These are phyloP conservation scores for Sparidentex hasta DNA, from an alignment of 2,797 vertebrate species.

Conservation along the genomic window DNA sequence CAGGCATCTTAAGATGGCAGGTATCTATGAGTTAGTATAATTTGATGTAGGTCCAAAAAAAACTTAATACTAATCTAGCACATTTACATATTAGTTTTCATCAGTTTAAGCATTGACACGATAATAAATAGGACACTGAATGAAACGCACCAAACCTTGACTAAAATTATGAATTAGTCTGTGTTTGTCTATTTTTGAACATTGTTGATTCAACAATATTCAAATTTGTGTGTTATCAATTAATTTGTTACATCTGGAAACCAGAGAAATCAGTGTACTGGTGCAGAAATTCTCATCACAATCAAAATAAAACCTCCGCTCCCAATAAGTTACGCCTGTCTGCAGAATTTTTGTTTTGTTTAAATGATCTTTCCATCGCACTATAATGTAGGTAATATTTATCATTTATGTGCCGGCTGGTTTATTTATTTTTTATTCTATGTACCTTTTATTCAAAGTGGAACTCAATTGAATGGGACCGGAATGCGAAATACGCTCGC, in stretches of 20 bases:
- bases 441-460: conserved; percentile 14
- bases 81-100: no score
- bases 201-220: no score
- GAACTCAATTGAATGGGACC: conserved; percentile 8
- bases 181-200: no score
- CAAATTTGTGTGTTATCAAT: background rate
- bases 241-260: conserved; percentile 5
- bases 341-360: background rate
- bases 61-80: no score
- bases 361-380: conserved; percentile 8
- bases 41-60: no score
- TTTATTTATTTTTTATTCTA: conserved; percentile 12
- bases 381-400: background rate
- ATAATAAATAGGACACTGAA: no score
- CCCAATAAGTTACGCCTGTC: background rate
- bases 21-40: no score
- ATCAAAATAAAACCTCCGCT: background rate
- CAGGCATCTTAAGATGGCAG: no score
- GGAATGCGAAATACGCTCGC: background rate
- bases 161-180: no score
- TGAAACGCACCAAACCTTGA: no score
- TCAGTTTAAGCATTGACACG: no score
- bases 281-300: conserved; percentile 5
- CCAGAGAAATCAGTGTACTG: background rate
- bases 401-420: conserved; percentile 3